phyloP scores from a whole-genome alignment of 2,888 invertebrate genomes.

The Amphiduros pacificus region DNA sequence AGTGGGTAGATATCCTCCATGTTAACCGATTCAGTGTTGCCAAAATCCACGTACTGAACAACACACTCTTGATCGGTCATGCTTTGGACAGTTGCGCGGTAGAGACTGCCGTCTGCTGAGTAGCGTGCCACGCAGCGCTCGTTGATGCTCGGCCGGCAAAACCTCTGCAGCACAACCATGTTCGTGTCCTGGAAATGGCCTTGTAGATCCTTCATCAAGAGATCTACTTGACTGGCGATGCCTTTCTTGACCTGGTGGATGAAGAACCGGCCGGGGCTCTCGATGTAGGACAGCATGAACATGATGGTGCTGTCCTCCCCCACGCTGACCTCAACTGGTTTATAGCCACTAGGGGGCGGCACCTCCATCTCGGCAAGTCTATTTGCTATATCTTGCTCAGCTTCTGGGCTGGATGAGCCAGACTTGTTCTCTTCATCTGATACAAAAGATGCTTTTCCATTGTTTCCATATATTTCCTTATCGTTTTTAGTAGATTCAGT shows the following conservation, averaged over 20 bases:
- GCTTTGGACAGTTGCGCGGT: constrained; percentile 71
- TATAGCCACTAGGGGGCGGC: no score
- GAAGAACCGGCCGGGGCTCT: constrained; percentile 44
- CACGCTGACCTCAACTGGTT: neutral
- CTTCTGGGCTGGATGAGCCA: no score
- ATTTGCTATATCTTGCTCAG: no score
- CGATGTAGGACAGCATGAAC: constrained; percentile 42
- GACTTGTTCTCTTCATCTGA: no score
- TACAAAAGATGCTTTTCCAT: no score
- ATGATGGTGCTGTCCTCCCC: neutral
- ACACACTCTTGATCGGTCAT: constrained; percentile 31
- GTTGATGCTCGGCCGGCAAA: neutral
- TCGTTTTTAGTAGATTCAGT: no score
- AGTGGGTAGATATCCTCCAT: constrained; percentile 70
- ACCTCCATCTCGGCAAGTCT: no score
- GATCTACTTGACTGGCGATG: constrained; percentile 24
- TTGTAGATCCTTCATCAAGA: constrained; percentile 29
- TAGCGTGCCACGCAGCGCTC: constrained; percentile 70
- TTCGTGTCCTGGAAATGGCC: neutral
- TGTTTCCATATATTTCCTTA: no score
- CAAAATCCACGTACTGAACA: constrained; percentile 86
- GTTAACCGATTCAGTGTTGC: constrained; percentile 75
- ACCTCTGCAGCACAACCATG: neutral
- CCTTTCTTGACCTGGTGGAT: constrained; percentile 39
- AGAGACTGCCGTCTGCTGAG: constrained; percentile 77